A percentile compares a stretch with the other conserved stretches of the same genome.
phyloP scores from a whole-genome alignment of 2,888 invertebrate species.

The Anticlea derivata region DNA sequence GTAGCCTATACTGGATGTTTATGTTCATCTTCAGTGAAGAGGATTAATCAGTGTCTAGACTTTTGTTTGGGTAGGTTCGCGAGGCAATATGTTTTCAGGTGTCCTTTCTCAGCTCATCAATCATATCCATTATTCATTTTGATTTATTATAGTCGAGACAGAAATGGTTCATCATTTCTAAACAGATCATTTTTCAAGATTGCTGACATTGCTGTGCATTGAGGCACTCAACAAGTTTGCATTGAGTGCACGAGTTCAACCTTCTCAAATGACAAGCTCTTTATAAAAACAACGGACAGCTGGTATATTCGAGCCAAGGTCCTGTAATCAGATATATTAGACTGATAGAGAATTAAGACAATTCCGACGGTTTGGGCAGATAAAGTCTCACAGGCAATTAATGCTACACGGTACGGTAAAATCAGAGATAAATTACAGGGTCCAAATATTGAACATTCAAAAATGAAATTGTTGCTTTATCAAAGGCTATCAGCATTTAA shows the following conservation, averaged over 20 bases:
- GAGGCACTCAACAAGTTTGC: conserved; percentile 70
- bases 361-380: conserved; percentile 58
- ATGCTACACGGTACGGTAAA: conserved; percentile 43
- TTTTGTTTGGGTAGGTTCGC: conserved; percentile 2
- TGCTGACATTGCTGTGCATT: conserved; percentile 41
- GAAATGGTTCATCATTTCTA: conserved; percentile 42
- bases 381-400: conserved; percentile 56
- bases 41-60: not conserved
- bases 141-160: conserved; percentile 3
- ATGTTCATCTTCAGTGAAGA: conserved; percentile 1
- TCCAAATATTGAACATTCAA: not conserved
- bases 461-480: conserved; percentile 1
- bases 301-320: conserved; percentile 80
- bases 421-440: conserved; percentile 18
- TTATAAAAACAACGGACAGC: conserved; percentile 78
- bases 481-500: not conserved
- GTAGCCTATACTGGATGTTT: too few relatives aligned
- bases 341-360: conserved; percentile 75
- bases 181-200: conserved; percentile 47
- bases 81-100: conserved; percentile 1
- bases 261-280: conserved; percentile 79
- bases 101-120: conserved; percentile 4
- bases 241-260: conserved; percentile 76
- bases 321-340: conserved; percentile 77
- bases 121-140: conserved; percentile 1